phyloP scores from a whole-genome alignment of 2,888 invertebrate species.

The Nasonovia ribisnigri region DNA sequence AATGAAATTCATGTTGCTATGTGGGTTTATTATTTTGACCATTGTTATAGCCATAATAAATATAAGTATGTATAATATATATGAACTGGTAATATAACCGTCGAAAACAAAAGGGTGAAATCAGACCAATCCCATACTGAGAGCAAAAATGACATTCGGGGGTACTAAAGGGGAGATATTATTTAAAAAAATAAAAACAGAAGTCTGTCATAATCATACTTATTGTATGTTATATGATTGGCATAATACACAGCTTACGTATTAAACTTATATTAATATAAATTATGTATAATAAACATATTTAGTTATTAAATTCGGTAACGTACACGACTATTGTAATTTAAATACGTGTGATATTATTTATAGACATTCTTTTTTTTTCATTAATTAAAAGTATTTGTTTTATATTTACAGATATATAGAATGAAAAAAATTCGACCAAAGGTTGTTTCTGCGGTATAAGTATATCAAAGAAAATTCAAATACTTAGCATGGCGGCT shows the following conservation, averaged over 20 bases:
- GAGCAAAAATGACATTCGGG: background rate
- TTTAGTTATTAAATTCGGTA: background rate
- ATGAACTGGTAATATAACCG: background rate
- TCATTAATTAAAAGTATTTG: background rate
- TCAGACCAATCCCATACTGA: background rate
- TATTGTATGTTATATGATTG: background rate
- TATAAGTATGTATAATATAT: background rate
- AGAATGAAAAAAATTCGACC: constrained; percentile 6
- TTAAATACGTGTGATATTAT: background rate
- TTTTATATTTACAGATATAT: constrained; percentile 32
- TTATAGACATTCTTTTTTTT: too few species aligned
- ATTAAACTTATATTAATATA: background rate
- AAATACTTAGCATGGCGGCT: background rate
- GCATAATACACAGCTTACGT: background rate
- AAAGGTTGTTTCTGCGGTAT: background rate
- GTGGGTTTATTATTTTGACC: constrained; percentile 39
- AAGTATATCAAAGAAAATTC: background rate
- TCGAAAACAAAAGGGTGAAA: constrained; percentile 17
- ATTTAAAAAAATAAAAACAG: constrained; percentile 16
- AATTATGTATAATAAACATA: background rate
- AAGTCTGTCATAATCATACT: background rate
- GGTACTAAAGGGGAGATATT: background rate
- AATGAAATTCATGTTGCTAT: constrained; percentile 24
- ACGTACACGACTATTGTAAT: background rate
- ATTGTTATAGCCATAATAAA: background rate